Evolutionary conservation across 2,113 vertebrate species (phyloP).

Genomic region (Labeo catla): DNA sequence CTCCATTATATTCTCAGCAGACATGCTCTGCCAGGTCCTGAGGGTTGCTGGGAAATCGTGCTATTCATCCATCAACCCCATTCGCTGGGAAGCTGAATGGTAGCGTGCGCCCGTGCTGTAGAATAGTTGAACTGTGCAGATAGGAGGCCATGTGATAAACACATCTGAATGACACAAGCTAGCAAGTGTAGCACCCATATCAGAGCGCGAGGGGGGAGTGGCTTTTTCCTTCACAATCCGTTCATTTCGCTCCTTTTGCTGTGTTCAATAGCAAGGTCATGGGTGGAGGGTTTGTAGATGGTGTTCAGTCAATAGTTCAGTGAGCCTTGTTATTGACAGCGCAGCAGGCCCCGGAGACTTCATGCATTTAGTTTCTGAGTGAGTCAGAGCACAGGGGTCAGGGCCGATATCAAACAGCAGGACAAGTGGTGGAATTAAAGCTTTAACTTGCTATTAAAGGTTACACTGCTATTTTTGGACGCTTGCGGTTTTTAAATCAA

Average conservation of each 20-base stretch:
- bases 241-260: conserved; percentile 39
- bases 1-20: conserved; percentile 38
- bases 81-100: conserved; percentile 13
- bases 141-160: neutral
- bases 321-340: conserved; percentile 55
- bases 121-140: neutral
- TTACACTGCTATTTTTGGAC: conserved; percentile 41
- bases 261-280: conserved; percentile 48
- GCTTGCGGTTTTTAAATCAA: conserved; percentile 8
- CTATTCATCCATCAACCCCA: conserved; percentile 31
- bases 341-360: conserved; percentile 37
- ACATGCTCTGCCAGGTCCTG: neutral
- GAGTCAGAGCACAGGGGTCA: conserved; percentile 43
- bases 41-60: conserved; percentile 22
- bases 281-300: conserved; percentile 45
- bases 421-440: conserved; percentile 54
- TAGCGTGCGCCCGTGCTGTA: neutral
- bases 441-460: conserved; percentile 46
- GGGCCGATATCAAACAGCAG: conserved; percentile 49
- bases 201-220: conserved; percentile 18
- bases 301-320: conserved; percentile 55
- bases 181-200: conserved; percentile 4
- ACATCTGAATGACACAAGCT: conserved; percentile 11
- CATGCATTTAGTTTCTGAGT: conserved; percentile 33
- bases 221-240: conserved; percentile 7